Base-by-base conservation (phyloP, 2,888 invertebrate genomes). In the Timema cristinae region DNA sequence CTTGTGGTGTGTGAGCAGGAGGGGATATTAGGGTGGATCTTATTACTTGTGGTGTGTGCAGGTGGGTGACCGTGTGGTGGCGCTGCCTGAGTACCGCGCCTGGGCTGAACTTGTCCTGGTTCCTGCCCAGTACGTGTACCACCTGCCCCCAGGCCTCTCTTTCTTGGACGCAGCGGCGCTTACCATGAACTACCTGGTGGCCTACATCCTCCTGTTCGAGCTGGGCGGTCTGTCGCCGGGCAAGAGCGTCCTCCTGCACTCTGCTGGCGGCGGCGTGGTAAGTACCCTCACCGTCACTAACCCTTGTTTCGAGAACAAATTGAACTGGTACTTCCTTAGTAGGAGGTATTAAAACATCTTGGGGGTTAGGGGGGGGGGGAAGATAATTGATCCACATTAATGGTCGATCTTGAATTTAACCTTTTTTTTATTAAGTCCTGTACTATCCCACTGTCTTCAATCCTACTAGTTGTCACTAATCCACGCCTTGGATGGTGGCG, bases 261-360 rank as follows among this genome's bases (percentile, higher is more conserved):
- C 93, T 51, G 93, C 92, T 77, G 94, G 93, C 51, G 95, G 95
- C 73, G 94, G 93, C 74, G 93, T 95, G 86, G 94, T 92, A 84
- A 90, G 93, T 89, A 74, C n/a, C 51, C n/a, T n/a, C n/a, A 9
- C 5, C 56, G 48, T n/a, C n/a, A n/a, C n/a, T n/a, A n/a, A n/a
- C n/a, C n/a, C 47, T 6, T 32, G 2, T 2, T 32, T 7, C 16
- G 47, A 61, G 8, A 16, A 9, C 63, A 49, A 10, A 49, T 67
- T 50, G 50, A 67, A 50, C 15, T 48, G 0, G 4, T 32, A 4
- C 32, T 32, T 32, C 1, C 32, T 32, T 32, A 32, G 32, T 32
- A 32, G 1, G 32, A 32, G 32, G 32, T 32, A 32, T 32, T 32
- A 32, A 1, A 32, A 32, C 32, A 32, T 2, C 32, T 32, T 32